Base-by-base conservation (phyloP, 2,888 invertebrate genomes). In the Synergus itoensis region DNA sequence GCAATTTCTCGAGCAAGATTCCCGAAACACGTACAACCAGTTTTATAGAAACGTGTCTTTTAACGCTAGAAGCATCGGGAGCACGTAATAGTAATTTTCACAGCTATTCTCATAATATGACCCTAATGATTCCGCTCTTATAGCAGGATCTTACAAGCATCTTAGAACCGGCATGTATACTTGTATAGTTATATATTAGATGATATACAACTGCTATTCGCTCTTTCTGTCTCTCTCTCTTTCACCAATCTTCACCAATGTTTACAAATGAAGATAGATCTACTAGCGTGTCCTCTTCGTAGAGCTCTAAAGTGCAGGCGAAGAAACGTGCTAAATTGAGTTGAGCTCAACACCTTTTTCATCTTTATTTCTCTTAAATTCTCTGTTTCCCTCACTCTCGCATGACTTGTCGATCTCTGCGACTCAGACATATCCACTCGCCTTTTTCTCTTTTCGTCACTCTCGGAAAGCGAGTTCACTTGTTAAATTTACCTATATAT, bases 21-120 rank as follows among this genome's bases (percentile, higher is more conserved):
- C 28, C 28, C 28, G 28, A 62, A 62, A 21, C 62, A 62, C 62
- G 28, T 62, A 28, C 28, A 18, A 18, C 62, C 11, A 62, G 28
- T 28, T 28, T 4, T 28, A 62, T 11, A 53, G 53, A 73, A 64
- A 73, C 36, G 53, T 36, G 36, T 57, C 53, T 53, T 73, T 53
- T 5, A 73, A 53, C 16, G 40, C n/a, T 53, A 45, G 16, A 48
- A 53, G n/a, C 12, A 28, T 36, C 40, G n/a, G 41, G 12, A 64
- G 80, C 81, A 84, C 82, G 79, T 84, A 85, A 83, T 80, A 80
- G 80, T 81, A 84, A 84, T 84, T 85, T 84, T 83, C 83, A 77
- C 80, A 81, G 83, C 82, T 80, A 84, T 83, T 81, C 76, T 80
- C 79, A 77, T 83, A 83, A 82, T 82, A 81, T 82, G 84, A 67